A percentile compares a stretch with the other conserved stretches of the same genome.
phyloP scores from a whole-genome alignment of 2,797 vertebrate genomes.

The Xerus rutilus region DNA sequence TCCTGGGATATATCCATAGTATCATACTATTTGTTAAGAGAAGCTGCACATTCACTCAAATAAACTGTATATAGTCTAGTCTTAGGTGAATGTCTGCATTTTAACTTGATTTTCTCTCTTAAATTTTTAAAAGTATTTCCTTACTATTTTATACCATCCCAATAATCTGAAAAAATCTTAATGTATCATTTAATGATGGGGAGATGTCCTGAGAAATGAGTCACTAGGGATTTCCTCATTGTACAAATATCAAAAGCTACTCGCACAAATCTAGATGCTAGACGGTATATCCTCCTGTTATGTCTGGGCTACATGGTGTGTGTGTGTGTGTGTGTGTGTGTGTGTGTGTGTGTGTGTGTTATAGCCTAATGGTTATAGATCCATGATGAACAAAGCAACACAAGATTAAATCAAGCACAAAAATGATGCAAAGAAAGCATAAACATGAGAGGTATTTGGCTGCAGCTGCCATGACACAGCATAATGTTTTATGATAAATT shows the following conservation, averaged over 20 bases:
- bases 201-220: not conserved
- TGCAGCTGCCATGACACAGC: not conserved
- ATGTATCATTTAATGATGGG: not conserved
- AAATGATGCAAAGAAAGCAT: not conserved
- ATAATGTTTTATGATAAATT: not conserved
- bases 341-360: too few species aligned
- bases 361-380: not conserved
- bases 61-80: too few species aligned
- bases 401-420: not conserved
- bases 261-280: not conserved
- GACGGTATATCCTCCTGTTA: not conserved
- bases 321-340: not conserved
- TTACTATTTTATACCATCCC: not conserved
- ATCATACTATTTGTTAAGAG: not conserved
- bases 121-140: not conserved
- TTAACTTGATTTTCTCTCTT: too few species aligned
- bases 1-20: not conserved
- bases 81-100: too few species aligned
- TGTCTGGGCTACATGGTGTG: not conserved
- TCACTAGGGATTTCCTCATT: not conserved
- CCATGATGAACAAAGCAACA: not conserved
- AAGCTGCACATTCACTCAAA: not conserved
- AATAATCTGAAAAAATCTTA: slow-evolving; percentile 5
- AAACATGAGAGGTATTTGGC: not conserved
- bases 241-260: not conserved